Evolutionary conservation across 92 coral and sea anemone species (phyloP).

Genomic region (Porites cylindrica): DNA sequence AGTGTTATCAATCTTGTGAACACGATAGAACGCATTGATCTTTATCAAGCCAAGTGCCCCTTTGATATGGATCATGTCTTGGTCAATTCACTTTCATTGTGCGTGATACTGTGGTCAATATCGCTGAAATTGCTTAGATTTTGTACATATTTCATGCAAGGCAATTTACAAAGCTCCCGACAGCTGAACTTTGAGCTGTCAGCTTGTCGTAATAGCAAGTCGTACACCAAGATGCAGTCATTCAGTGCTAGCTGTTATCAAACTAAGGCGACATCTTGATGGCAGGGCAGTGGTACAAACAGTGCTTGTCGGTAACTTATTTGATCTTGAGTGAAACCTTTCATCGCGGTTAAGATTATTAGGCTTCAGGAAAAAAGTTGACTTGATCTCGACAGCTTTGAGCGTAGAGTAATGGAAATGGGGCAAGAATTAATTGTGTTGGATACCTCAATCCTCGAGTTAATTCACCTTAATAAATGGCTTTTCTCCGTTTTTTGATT

Average conservation of each 20-base stretch:
- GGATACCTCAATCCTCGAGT: constrained; percentile 59
- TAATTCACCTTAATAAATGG: constrained; percentile 32
- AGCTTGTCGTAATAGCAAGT: constrained; percentile 71
- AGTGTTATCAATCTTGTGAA: constrained; percentile 56
- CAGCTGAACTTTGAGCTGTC: constrained; percentile 81
- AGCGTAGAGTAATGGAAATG: constrained; percentile 63
- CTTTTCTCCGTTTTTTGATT: background rate
- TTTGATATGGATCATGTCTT: constrained; percentile 38
- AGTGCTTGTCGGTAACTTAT: constrained; percentile 44
- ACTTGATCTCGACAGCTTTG: constrained; percentile 61
- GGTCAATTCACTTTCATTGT: background rate
- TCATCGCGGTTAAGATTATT: constrained; percentile 62
- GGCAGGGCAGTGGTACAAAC: constrained; percentile 67
- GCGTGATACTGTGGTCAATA: constrained; percentile 34
- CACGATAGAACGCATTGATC: constrained; percentile 54
- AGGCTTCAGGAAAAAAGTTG: constrained; percentile 52
- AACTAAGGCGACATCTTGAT: constrained; percentile 73
- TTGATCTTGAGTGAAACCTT: constrained; percentile 62
- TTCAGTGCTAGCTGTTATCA: constrained; percentile 41
- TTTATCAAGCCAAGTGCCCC: constrained; percentile 38
- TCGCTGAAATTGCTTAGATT: constrained; percentile 76
- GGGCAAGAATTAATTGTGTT: constrained; percentile 69
- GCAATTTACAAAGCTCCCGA: constrained; percentile 78
- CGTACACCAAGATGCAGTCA: constrained; percentile 61
- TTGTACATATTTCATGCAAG: constrained; percentile 68